A percentile compares a stretch with the other conserved stretches of the same genome.
phyloP scores from a whole-genome alignment of 2,113 vertebrate genomes.

The Loxodonta africana region DNA sequence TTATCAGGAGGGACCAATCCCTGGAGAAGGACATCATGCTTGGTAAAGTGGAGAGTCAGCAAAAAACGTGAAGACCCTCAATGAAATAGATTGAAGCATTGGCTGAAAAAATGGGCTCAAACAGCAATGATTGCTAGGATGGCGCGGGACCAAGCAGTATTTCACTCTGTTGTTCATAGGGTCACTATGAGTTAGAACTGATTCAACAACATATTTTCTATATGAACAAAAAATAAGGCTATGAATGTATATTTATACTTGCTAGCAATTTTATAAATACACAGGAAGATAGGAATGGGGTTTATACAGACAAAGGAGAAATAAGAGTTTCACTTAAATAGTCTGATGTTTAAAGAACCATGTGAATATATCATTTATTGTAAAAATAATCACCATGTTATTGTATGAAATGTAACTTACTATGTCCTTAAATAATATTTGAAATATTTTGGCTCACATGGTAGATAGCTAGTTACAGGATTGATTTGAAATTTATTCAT shows the following conservation, averaged over 20 bases:
- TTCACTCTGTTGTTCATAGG: too few relatives aligned
- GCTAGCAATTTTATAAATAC: not conserved
- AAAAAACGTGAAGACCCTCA: too few relatives aligned
- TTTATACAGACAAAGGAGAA: not conserved
- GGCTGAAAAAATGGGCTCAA: too few relatives aligned
- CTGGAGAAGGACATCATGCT: too few relatives aligned
- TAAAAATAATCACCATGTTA: not conserved
- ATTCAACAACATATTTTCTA: too few relatives aligned
- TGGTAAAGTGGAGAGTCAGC: too few relatives aligned
- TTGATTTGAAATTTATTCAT: not conserved
- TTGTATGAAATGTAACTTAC: not conserved
- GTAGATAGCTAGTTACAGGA: not conserved
- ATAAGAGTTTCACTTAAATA: not conserved
- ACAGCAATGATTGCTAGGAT: too few relatives aligned
- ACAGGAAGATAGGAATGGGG: not conserved
- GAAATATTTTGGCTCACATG: not conserved
- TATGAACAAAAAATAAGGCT: not conserved
- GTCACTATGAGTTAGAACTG: too few relatives aligned
- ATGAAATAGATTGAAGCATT: not conserved
- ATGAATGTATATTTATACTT: not conserved
- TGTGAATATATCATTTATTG: not conserved
- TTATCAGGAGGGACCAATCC: too few relatives aligned
- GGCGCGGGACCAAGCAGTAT: too few relatives aligned
- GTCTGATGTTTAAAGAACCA: not conserved
- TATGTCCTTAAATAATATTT: not conserved